Conservation (phyloP, 2,888 invertebrate species). For the Amitus sp. region DNA sequence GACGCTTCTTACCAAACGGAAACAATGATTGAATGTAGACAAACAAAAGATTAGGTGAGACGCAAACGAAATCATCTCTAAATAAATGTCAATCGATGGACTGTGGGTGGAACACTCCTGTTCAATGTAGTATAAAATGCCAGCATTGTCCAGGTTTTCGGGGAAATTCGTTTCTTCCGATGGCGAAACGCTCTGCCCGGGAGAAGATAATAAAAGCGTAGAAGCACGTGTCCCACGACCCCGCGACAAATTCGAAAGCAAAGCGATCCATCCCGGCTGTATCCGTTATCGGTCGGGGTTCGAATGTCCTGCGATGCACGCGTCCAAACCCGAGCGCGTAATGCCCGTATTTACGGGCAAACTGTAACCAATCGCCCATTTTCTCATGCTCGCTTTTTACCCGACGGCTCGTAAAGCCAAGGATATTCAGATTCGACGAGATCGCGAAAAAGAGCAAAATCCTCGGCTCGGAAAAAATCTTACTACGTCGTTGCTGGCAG, state of each 20-base stretch:
- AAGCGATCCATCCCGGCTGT: conserved; percentile 49
- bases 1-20: too few species aligned
- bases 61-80: too few species aligned
- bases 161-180: conserved; percentile 59
- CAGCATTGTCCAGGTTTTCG: conserved; percentile 57
- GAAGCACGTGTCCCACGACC: conserved; percentile 50
- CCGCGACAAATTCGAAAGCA: conserved; percentile 54
- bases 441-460: too few species aligned
- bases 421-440: too few species aligned
- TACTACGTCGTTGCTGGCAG: too few species aligned
- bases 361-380: conserved; percentile 1
- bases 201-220: conserved; percentile 37
- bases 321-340: not conserved
- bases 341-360: not conserved
- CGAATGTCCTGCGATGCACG: not conserved
- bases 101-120: conserved; percentile 50
- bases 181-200: not conserved
- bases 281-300: conserved; percentile 31
- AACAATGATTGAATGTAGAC: too few species aligned
- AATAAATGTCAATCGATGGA: too few species aligned
- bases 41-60: too few species aligned
- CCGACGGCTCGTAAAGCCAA: too few species aligned
- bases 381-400: too few species aligned
- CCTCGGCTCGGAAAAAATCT: too few species aligned
- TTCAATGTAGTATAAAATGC: conserved; percentile 65